Conservation (phyloP, 2,797 vertebrate species). For the Phataginus tetradactyla region DNA sequence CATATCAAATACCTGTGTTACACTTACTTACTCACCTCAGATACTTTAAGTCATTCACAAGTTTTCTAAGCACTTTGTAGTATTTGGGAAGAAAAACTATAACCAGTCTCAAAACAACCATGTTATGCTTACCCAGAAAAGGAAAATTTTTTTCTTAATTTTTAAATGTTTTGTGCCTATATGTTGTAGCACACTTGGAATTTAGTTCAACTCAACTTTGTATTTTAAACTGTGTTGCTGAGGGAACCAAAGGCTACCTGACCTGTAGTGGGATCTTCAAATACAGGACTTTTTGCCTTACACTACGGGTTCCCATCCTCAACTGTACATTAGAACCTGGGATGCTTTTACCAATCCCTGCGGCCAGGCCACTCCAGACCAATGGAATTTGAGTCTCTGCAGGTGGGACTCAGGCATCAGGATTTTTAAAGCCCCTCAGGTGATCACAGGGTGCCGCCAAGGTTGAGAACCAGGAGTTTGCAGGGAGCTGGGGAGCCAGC, state of each 20-base stretch:
- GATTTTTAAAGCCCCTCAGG: neutral
- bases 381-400: neutral
- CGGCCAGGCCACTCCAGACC: neutral
- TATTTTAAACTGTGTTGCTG: neutral
- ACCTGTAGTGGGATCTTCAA: neutral
- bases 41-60: neutral
- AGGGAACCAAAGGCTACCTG: neutral
- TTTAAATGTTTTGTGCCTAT: neutral
- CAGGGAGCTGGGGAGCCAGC: neutral
- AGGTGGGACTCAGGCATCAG: neutral
- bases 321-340: neutral
- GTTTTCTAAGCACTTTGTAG: neutral
- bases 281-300: neutral
- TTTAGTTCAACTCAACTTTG: neutral
- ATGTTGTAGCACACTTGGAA: neutral
- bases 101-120: neutral
- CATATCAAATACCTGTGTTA: neutral
- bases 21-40: neutral
- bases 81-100: neutral
- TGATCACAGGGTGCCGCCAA: neutral
- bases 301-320: neutral
- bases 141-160: neutral
- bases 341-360: neutral
- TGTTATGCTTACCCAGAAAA: neutral
- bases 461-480: neutral